Evolutionary conservation across 2,888 invertebrate genomes (phyloP).

Genomic region (Hypercompe scribonia): DNA sequence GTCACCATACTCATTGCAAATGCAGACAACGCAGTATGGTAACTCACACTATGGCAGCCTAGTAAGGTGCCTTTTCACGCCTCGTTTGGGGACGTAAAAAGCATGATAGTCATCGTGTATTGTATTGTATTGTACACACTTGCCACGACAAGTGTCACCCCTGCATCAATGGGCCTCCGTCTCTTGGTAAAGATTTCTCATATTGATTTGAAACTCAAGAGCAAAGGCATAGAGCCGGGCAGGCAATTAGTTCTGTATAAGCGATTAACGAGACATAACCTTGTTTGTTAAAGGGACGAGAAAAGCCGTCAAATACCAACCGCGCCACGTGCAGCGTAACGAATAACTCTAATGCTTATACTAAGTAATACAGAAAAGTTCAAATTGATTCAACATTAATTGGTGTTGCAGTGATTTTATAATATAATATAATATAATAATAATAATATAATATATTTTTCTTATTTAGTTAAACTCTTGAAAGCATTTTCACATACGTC

Average conservation of each 20-base stretch:
- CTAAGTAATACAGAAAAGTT: background rate
- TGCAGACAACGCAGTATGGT: too few relatives aligned
- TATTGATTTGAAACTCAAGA: background rate
- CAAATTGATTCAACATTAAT: background rate
- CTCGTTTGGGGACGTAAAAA: too few relatives aligned
- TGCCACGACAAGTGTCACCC: too few relatives aligned
- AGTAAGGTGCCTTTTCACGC: too few relatives aligned
- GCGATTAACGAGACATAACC: too few relatives aligned
- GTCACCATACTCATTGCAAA: too few relatives aligned
- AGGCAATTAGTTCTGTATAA: background rate
- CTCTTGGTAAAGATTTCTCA: too few relatives aligned
- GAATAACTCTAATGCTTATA: slow-evolving; percentile 11
- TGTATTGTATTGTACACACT: too few relatives aligned
- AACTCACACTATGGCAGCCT: too few relatives aligned
- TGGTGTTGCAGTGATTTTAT: background rate
- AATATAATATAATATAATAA: background rate
- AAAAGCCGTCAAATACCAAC: background rate
- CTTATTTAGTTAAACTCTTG: background rate
- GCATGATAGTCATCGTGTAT: too few relatives aligned
- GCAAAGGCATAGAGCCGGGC: background rate
- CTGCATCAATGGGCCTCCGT: too few relatives aligned
- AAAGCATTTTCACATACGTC: background rate
- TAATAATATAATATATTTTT: background rate
- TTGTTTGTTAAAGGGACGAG: background rate
- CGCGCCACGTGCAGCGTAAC: background rate